Evolutionary conservation across 2,888 invertebrate species (phyloP).

Genomic region (Neoitamus cyanurus): DNA sequence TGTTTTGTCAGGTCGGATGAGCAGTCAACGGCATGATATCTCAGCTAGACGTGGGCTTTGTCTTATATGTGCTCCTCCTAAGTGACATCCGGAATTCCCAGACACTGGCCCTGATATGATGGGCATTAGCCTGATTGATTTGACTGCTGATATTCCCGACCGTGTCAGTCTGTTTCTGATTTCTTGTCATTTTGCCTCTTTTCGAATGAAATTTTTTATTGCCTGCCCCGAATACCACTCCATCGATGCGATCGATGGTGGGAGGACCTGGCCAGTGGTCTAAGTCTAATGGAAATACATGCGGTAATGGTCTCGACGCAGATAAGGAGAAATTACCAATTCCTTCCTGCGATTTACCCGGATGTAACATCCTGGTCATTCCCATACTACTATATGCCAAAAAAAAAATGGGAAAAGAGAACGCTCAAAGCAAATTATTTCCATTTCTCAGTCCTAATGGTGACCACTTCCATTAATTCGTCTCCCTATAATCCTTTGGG

Average conservation of each 20-base stretch:
- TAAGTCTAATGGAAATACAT: not conserved
- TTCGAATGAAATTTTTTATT: constrained; percentile 4
- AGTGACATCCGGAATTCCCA: constrained; percentile 18
- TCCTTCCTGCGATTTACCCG: not conserved
- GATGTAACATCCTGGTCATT: not conserved
- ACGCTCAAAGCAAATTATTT: not conserved
- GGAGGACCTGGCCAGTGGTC: not conserved
- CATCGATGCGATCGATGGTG: not conserved
- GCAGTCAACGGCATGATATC: not conserved
- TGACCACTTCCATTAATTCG: not conserved
- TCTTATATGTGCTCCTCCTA: not conserved
- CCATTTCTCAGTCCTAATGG: not conserved
- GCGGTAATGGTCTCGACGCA: not conserved
- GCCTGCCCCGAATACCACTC: not conserved
- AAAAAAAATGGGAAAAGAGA: not conserved
- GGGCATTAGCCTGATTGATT: constrained; percentile 34
- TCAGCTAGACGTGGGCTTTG: not conserved
- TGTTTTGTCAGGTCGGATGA: not conserved
- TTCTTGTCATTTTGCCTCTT: constrained; percentile 21
- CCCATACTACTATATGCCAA: not conserved
- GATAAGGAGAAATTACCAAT: not conserved
- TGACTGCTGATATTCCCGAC: constrained; percentile 11
- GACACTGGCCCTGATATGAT: not conserved
- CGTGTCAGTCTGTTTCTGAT: constrained; percentile 10
- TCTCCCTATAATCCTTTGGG: not conserved